Evolutionary conservation across 2,113 vertebrate species (phyloP).

Genomic region (Rhipidura dahli): DNA sequence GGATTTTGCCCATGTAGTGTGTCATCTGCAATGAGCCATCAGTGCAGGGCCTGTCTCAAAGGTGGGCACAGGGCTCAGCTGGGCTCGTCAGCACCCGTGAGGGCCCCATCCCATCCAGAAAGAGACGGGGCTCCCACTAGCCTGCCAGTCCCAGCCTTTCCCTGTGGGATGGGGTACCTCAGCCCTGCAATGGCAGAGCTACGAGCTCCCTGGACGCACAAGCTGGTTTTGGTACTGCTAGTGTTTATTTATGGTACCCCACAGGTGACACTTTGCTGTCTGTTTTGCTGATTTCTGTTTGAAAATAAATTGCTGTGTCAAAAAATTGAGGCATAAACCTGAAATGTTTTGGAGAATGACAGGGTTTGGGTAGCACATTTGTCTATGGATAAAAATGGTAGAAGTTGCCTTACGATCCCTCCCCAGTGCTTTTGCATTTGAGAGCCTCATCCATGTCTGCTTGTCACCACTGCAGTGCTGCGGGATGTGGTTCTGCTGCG

Average conservation of each 20-base stretch:
- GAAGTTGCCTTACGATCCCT: neutral
- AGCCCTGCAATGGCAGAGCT: fast-evolving
- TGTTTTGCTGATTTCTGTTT: neutral
- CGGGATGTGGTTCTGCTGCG: fast-evolving
- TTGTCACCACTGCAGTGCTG: neutral
- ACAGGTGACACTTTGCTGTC: neutral
- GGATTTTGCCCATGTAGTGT: neutral
- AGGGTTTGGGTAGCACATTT: neutral
- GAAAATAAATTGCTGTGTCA: neutral
- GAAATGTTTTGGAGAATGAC: neutral
- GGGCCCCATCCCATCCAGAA: fast-evolving
- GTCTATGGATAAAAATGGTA: neutral
- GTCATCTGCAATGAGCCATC: neutral
- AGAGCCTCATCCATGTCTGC: neutral
- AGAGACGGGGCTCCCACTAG: neutral
- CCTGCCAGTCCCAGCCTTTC: neutral
- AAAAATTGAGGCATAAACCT: neutral
- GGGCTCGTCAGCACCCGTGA: fast-evolving
- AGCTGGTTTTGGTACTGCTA: neutral
- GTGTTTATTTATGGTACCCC: neutral
- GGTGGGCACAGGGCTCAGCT: neutral
- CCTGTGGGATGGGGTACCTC: neutral
- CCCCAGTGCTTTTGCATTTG: neutral
- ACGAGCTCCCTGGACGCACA: fast-evolving
- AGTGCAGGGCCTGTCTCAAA: neutral